Evolutionary conservation across 2,888 invertebrate species (phyloP), one percentile per base, ranked within the genome.

Genomic region (Diadegma fenestrale): DNA sequence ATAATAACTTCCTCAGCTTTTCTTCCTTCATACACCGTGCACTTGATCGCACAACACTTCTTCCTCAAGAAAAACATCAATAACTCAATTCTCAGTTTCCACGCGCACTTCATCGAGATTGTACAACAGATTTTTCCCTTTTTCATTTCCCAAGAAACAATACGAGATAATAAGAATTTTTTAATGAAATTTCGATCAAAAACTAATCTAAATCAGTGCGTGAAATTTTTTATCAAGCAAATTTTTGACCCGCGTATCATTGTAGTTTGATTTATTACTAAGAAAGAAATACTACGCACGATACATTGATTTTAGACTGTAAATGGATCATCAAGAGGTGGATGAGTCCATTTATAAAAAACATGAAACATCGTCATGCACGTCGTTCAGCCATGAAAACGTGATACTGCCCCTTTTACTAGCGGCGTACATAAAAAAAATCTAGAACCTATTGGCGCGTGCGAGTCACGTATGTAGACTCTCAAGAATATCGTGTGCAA

Each of bases 1-100:
- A 82, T 88, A 87, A 87, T 88, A 87, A 84, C 84, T 88, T 87
- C 87, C 86, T 87, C 81, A 73, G 80, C 58, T 86, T 88, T 88
- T 87, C 86, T 86, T 82, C 41, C 73, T 69, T 69, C 63, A 63
- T 75, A 81, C 82, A 68, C 82, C 45, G 83, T 48, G 58, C 73
- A 69, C 51, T 79, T 71, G 64, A 68, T 58, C 22, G 26, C 51
- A 76, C 75, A 26, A 64, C 63, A 84, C 82, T 73, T 78, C 80
- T 82, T 33, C 33, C 51, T 80, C 77, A 80, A 83, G 58, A 33
- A 63, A 61, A 48, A 84, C 84, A 85, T 86, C 86, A 81, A 87
- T 86, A 85, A 82, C 84, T 86, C 85, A 86, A 85, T 85, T 84
- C 79, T 26, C 22, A 14, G 66, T 7, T 76, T 66, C 30, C 19